Evolutionary conservation across 2,113 vertebrate species (phyloP).

Genomic region (Cairina moschata): DNA sequence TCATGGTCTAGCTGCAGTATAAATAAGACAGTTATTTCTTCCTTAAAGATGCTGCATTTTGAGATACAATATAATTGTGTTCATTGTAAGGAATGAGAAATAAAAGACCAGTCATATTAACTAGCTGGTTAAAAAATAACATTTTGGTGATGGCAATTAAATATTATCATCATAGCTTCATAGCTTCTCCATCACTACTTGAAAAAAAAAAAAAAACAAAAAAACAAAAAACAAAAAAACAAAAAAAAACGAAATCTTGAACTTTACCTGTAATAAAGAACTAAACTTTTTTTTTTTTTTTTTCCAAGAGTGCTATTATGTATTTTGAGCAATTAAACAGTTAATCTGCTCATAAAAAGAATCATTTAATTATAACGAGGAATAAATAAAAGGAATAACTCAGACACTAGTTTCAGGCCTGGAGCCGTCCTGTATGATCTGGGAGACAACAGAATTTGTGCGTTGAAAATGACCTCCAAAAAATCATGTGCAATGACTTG

Average conservation of each 20-base stretch:
- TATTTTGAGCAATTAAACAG: neutral
- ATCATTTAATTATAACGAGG: neutral
- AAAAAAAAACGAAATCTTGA: neutral
- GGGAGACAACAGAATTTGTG: neutral
- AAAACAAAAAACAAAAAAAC: neutral
- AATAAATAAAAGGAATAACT: neutral
- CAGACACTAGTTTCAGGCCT: neutral
- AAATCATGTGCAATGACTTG: neutral
- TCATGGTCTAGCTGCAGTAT: neutral
- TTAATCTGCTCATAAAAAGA: neutral
- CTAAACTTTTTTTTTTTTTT: neutral
- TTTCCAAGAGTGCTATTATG: fast-evolving
- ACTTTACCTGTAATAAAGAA: neutral
- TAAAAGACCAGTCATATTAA: neutral
- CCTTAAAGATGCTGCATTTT: neutral
- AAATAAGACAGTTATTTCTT: neutral
- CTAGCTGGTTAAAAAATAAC: neutral
- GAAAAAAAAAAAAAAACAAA: neutral
- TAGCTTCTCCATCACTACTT: neutral
- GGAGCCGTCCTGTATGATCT: neutral
- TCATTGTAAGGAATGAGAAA: neutral
- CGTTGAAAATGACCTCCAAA: neutral
- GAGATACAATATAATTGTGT: neutral
- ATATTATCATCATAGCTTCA: neutral
- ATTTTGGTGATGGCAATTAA: neutral